Evolutionary conservation across 2,797 vertebrate species (phyloP), one percentile per base, ranked within the genome.

Genomic region (Microtus agrestis): DNA sequence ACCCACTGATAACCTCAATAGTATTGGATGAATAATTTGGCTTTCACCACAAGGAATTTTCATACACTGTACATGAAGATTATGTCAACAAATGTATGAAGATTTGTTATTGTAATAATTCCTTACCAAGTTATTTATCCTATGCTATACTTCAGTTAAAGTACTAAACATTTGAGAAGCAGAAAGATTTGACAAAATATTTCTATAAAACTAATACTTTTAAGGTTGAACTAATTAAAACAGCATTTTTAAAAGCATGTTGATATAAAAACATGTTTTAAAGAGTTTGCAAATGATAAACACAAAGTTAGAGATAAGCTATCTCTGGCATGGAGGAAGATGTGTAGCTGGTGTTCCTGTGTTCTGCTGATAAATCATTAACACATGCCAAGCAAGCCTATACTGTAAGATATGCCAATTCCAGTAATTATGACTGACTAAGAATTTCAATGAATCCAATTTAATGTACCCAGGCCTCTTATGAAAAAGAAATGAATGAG

Each of bases 191-290:
- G 40, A 40, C 40, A 87, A 92, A 91, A 56, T 23, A 19, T 37
- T 71, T 63, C 23, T 94, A 51, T 63, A 31, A 80, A 81, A 69
- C 2, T 9, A 81, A 56, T 61, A 15, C 59, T 94, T 92, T 71
- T 63, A 63, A 69, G 23, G 3, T 61, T 37, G 69, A 96, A 77
- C 25, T 61, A 86, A 69, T 77, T 73, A 82, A 95, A 87, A 69
- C 59, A n/a, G 43, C 43, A 88, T 92, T 87, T 92, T 27, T 87
- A 17, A 40, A 87, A 63, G 31, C 8, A 46, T 69, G 5, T 13
- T 74, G 40, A 69, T 87, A 71, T 6, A 29, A 69, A 91, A 84
- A 84, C 37, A 11, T 29, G 14, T 12, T 73, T 73, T 56, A 37
- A 87, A 54, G 13, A 87, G 48, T 40, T 56, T 61, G 46, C 40